These are phyloP conservation scores for Rhizomys pruinosus DNA, from an alignment of 2,113 vertebrate species.

Conservation along the genomic window DNA sequence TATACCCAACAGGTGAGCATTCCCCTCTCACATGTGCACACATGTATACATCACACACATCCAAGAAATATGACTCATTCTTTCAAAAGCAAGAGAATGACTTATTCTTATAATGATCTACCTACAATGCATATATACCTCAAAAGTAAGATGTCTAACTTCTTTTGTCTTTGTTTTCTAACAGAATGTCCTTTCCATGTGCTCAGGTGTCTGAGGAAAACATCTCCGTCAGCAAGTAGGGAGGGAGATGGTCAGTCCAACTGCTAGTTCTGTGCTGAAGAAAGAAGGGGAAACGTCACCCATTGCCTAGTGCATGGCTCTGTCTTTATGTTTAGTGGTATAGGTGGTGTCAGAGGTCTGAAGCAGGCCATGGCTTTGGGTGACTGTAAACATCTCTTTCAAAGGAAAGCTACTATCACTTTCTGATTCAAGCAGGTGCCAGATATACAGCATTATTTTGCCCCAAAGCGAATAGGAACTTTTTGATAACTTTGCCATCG, in stretches of 20 bases:
- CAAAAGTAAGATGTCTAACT: background rate
- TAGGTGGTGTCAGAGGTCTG: background rate
- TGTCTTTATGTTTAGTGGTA: background rate
- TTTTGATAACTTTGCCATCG: background rate
- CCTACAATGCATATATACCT: background rate
- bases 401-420: conserved; percentile 31
- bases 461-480: conserved; percentile 30
- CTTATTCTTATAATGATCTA: background rate
- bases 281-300: conserved; percentile 34
- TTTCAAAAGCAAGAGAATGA: conserved; percentile 26
- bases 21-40: background rate
- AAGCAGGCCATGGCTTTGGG: conserved; percentile 23
- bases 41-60: background rate
- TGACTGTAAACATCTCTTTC: conserved; percentile 50
- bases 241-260: background rate
- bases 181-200: background rate
- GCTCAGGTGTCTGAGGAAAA: conserved; percentile 10
- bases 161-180: conserved; percentile 22
- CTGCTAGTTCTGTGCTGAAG: conserved; percentile 33
- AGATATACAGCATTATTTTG: conserved; percentile 60
- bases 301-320: background rate
- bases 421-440: conserved; percentile 35
- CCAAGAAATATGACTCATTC: background rate
- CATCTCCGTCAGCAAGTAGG: background rate
- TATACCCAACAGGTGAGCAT: background rate